A percentile compares a stretch with the other conserved stretches of the same genome.
phyloP scores from a whole-genome alignment of 2,113 vertebrate genomes.

The Todiramphus chloris region DNA sequence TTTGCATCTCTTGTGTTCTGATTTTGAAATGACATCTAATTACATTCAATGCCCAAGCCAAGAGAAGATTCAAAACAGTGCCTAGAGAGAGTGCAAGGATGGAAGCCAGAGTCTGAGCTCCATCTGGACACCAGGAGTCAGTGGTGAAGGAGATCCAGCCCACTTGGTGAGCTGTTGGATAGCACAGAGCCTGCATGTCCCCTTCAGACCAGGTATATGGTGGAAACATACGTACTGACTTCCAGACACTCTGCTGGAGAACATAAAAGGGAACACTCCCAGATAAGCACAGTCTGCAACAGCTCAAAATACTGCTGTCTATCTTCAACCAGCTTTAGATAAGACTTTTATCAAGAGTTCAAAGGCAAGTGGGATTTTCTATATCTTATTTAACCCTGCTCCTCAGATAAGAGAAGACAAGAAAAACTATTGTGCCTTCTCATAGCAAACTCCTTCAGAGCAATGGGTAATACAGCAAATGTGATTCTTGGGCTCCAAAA shows the following conservation, averaged over 20 bases:
- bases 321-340: not conserved
- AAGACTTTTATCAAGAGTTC: not conserved
- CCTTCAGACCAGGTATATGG: not conserved
- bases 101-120: not conserved
- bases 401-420: not conserved
- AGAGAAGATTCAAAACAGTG: not conserved
- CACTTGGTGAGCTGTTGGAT: not conserved
- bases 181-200: not conserved
- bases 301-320: not conserved
- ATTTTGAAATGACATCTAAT: not conserved
- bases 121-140: not conserved
- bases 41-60: not conserved
- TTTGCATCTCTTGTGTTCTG: not conserved
- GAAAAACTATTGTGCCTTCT: not conserved
- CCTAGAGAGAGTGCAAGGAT: not conserved
- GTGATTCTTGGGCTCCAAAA: not conserved
- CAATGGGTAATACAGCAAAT: not conserved
- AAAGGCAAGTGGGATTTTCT: constrained; percentile 40
- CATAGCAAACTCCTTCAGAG: not conserved
- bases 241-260: not conserved
- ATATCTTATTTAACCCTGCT: not conserved
- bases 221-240: not conserved
- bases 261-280: not conserved
- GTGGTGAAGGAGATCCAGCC: not conserved
- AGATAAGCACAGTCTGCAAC: not conserved